These are phyloP conservation scores for Acanthopleura granulata DNA, from an alignment of 2,888 invertebrate species.

Conservation along the genomic window DNA sequence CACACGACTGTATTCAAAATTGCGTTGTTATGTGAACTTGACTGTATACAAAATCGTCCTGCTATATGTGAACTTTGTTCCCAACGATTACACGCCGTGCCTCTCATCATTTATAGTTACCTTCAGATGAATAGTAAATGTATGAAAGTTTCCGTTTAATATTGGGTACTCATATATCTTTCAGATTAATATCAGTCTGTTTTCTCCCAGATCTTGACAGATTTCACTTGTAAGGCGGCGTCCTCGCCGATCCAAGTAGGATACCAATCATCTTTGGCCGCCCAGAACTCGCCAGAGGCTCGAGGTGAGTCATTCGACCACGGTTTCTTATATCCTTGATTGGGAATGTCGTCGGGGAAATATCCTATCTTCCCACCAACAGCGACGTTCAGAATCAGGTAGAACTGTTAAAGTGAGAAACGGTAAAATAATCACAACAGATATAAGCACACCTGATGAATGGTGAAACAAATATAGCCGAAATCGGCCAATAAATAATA, in stretches of 20 bases:
- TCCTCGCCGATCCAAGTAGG: slow-evolving; percentile 77
- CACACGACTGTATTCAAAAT: no score
- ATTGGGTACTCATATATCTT: no score
- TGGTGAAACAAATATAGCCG: background rate
- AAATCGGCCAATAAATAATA: background rate
- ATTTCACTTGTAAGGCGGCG: slow-evolving; percentile 76
- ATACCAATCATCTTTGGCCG: slow-evolving; percentile 73
- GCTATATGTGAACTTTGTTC: no score
- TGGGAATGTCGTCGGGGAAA: slow-evolving; percentile 40
- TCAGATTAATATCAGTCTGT: background rate
- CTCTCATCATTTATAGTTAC: no score
- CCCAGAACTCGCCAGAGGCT: slow-evolving; percentile 77
- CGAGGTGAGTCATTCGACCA: slow-evolving; percentile 78
- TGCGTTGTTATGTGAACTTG: no score
- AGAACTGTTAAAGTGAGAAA: slow-evolving; percentile 68
- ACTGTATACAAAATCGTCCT: no score
- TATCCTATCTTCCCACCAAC: slow-evolving; percentile 68
- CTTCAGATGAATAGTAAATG: no score
- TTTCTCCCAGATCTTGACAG: slow-evolving; percentile 74
- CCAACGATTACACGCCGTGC: no score
- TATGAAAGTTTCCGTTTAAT: no score
- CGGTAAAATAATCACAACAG: no score
- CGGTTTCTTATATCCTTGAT: slow-evolving; percentile 74
- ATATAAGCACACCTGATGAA: background rate
- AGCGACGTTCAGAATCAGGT: slow-evolving; percentile 57